Conservation (phyloP, 1,140 invertebrate species). For the Centruroides sculpturatus region DNA sequence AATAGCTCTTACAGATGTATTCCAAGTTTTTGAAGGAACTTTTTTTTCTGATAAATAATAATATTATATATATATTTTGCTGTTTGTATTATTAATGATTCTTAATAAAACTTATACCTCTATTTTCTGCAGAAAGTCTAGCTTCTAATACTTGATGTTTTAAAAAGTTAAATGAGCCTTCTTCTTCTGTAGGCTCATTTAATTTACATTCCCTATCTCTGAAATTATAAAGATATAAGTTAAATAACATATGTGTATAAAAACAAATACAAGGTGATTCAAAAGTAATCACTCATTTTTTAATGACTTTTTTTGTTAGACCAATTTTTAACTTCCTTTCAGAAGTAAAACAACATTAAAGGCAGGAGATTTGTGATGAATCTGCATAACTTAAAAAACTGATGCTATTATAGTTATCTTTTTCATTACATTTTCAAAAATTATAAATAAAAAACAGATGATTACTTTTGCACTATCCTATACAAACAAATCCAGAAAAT, state of each 20-base stretch:
- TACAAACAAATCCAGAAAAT: neutral
- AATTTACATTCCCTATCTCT: neutral
- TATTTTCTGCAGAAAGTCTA: conserved; percentile 4
- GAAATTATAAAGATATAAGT: neutral
- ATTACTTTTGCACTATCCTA: neutral
- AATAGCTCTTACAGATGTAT: conserved; percentile 1
- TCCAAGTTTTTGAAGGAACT: conserved; percentile 18
- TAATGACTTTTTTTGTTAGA: too few species aligned
- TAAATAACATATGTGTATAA: too few species aligned
- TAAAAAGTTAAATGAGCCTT: conserved; percentile 12
- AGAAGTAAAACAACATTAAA: too few species aligned
- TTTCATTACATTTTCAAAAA: too few species aligned
- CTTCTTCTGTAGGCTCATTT: conserved; percentile 11
- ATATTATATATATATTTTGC: neutral
- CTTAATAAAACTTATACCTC: neutral
- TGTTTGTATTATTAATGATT: neutral
- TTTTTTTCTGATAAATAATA: neutral
- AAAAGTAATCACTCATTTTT: too few species aligned
- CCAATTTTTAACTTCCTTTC: too few species aligned
- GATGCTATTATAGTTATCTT: too few species aligned
- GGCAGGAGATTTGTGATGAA: too few species aligned
- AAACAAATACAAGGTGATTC: neutral
- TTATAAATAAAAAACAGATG: too few species aligned
- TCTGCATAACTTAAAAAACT: too few species aligned
- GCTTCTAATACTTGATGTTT: conserved; percentile 6